Conservation (phyloP, 2,888 invertebrate species). For the Dryobotodes eremita region DNA sequence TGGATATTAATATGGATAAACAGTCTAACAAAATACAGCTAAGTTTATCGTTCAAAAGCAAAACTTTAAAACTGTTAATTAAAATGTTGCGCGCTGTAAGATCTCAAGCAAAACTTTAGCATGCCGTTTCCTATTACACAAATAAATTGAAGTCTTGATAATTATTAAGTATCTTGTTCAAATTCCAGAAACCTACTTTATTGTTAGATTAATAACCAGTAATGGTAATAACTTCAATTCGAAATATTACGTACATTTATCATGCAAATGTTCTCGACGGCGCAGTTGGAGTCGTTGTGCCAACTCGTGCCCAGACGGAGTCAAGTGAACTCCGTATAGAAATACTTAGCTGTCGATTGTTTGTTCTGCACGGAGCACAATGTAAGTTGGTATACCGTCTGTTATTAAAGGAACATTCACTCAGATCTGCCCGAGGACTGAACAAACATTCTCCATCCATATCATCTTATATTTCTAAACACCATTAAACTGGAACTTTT, state of each 20-base stretch:
- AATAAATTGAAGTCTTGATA: conserved; percentile 48
- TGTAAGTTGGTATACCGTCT: conserved; percentile 27
- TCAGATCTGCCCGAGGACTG: conserved; percentile 30
- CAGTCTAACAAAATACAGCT: conserved; percentile 11
- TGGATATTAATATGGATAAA: not conserved
- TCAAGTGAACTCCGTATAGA: conserved; percentile 52
- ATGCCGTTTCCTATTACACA: conserved; percentile 35
- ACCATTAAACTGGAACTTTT: conserved; percentile 26
- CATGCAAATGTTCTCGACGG: conserved; percentile 59
- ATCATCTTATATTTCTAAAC: conserved; percentile 46
- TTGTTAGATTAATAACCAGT: conserved; percentile 60
- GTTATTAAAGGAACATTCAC: conserved; percentile 41
- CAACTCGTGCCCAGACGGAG: conserved; percentile 50
- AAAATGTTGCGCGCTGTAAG: conserved; percentile 36
- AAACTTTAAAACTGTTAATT: conserved; percentile 51
- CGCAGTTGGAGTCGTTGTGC: conserved; percentile 50
- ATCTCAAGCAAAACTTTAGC: conserved; percentile 33
- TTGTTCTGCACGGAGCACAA: conserved; percentile 38
- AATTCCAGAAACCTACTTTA: conserved; percentile 54
- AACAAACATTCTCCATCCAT: conserved; percentile 47
- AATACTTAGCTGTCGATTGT: conserved; percentile 58
- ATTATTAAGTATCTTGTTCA: conserved; percentile 52
- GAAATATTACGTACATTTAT: conserved; percentile 62
- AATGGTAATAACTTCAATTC: conserved; percentile 58
- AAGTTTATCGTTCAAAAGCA: conserved; percentile 35